These are phyloP conservation scores for Ictidomys tridecemlineatus DNA, from an alignment of 2,113 vertebrate genomes.

Conservation along the genomic window DNA sequence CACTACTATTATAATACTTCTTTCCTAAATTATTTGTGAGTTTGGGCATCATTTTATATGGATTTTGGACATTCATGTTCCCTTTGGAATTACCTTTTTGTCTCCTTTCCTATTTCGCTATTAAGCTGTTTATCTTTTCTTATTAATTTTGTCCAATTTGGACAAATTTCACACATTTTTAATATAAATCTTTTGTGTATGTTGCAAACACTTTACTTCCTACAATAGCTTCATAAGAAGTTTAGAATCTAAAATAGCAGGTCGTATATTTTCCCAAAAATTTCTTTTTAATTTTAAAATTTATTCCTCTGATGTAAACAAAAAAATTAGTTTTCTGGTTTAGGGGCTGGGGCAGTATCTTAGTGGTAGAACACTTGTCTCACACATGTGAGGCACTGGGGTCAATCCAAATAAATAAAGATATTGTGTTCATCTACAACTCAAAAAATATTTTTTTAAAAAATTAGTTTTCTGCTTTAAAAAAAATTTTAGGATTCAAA, in stretches of 20 bases:
- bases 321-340: conserved; percentile 45
- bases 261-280: background rate
- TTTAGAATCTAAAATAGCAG: conserved; percentile 7
- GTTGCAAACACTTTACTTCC: conserved; percentile 30
- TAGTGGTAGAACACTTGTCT: too few relatives aligned
- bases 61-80: conserved; percentile 26
- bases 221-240: background rate
- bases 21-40: conserved; percentile 18
- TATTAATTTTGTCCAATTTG: conserved; percentile 50
- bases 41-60: conserved; percentile 23
- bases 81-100: conserved; percentile 6
- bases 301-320: conserved; percentile 18
- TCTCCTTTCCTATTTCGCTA: conserved; percentile 11
- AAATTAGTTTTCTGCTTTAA: conserved; percentile 41
- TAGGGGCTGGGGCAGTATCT: too few relatives aligned
- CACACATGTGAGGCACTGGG: too few relatives aligned
- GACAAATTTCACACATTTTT: conserved; percentile 16
- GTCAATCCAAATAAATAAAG: too few relatives aligned
- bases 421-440: too few relatives aligned
- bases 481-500: conserved; percentile 48
- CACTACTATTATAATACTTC: background rate
- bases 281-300: conserved; percentile 54
- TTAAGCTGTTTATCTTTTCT: conserved; percentile 28
- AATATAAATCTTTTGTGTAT: background rate
- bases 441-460: background rate